Base-by-base conservation (phyloP, 2,797 vertebrate species). In the Synanceia verrucosa region DNA sequence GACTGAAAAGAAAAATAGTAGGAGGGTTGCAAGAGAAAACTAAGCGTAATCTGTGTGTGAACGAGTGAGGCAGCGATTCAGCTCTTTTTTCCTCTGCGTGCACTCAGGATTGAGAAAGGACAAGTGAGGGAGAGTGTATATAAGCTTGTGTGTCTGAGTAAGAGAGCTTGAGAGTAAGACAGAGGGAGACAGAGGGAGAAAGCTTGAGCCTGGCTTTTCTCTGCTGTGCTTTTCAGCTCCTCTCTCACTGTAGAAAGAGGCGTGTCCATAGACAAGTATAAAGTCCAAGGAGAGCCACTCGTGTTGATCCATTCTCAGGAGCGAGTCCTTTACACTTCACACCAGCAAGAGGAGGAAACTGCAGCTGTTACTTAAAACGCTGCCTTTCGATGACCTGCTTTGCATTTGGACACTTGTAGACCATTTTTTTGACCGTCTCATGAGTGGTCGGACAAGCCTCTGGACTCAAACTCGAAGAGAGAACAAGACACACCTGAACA, bases 221-320 rank as follows among this genome's bases (percentile, higher is more conserved):
- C 87, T 65, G 73, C 89, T 91, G 81, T 87, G 87, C 85, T 86
- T 91, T 89, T 88, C 85, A 90, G 88, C 86, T 89, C 77, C 88
- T 82, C 88, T 91, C 91, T 84, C 81, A 62, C 81, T 86, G 89
- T 84, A 85, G 84, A 84, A 85, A 91, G 92, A 93, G 93, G 93
- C 91, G 91, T 92, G 92, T 90, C 93, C 83, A 89, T 4, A 70
- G 83, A 85, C 88, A 88, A 86, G 91, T 92, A 93, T 94, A 94
- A 93, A 94, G 92, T 92, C 92, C 90, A 91, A 84, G 88, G 83
- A 90, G 89, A 91, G 86, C 76, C 76, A 82, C 88, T 89, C 69
- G 16, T 84, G 71, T 88, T 81, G 89, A 91, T 85, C 88, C 84
- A 85, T 90, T 92, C 88, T 89, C 88, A 86, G 84, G 75, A 88